Conservation (phyloP, 2,113 vertebrate species). For the Ophiodon elongatus region DNA sequence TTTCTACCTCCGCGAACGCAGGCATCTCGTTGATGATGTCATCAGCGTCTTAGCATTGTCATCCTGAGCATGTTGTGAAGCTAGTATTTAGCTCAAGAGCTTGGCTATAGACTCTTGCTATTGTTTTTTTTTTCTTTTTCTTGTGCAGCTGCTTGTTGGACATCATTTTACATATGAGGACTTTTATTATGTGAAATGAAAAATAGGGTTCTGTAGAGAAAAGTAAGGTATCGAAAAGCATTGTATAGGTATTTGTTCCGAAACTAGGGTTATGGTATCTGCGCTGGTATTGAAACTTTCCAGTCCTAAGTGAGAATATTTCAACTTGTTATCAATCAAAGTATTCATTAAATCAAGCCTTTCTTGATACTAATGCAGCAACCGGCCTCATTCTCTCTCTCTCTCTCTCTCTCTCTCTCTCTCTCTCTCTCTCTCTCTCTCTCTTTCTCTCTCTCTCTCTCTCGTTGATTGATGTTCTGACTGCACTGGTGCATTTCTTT, state of each 20-base stretch:
- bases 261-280: not conserved
- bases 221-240: not conserved
- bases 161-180: not conserved
- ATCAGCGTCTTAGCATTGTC: no score
- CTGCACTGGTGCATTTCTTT: not conserved
- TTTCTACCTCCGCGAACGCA: no score
- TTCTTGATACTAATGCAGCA: not conserved
- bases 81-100: not conserved
- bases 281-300: not conserved
- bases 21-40: no score
- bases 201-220: not conserved
- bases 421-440: no score
- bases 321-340: not conserved
- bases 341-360: not conserved
- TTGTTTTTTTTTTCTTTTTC: not conserved
- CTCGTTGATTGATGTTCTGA: not conserved
- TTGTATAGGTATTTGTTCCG: not conserved
- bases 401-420: no score
- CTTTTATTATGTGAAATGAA: not conserved
- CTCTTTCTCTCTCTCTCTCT: no score
- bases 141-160: no score
- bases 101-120: no score
- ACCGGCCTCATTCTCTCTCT: not conserved
- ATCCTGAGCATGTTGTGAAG: no score
- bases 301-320: not conserved